A percentile compares a stretch with the other conserved stretches of the same genome.
Conservation (phyloP, 2,888 invertebrate genomes). For the Ophion slaviceki region DNA sequence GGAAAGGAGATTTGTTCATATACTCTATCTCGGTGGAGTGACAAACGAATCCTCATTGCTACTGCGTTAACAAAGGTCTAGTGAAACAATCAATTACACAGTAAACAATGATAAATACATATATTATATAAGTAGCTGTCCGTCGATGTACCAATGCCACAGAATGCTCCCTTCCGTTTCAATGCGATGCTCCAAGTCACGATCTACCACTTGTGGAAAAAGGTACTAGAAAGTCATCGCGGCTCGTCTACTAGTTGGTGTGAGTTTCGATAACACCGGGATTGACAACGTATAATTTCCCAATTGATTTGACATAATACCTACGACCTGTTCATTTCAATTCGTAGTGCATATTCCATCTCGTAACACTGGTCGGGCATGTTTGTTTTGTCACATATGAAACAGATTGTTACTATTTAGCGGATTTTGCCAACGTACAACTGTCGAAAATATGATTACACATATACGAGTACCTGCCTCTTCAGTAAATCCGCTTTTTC, state of each 20-base stretch:
- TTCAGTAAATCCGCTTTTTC: too few relatives aligned
- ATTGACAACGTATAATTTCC: conserved; percentile 22
- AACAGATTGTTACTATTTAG: not conserved
- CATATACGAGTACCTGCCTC: too few relatives aligned
- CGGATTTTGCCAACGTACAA: too few relatives aligned
- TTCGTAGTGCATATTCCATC: not conserved
- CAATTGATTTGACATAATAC: conserved; percentile 7
- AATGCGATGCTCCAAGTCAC: conserved; percentile 2
- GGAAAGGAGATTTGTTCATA: too few relatives aligned
- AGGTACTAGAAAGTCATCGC: conserved; percentile 49
- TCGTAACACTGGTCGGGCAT: not conserved
- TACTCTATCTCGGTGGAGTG: too few relatives aligned
- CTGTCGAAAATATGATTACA: too few relatives aligned
- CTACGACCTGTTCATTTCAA: not conserved
- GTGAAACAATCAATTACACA: too few relatives aligned
- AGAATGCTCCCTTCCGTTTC: not conserved
- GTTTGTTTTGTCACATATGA: not conserved
- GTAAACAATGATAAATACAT: too few relatives aligned
- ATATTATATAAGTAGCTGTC: too few relatives aligned
- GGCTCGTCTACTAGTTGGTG: conserved; percentile 25
- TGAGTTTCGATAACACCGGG: conserved; percentile 32
- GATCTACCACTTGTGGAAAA: conserved; percentile 36
- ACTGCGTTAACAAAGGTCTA: too few relatives aligned
- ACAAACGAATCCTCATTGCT: too few relatives aligned
- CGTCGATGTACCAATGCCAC: too few relatives aligned